A percentile compares a stretch with the other conserved stretches of the same genome.
These are phyloP conservation scores for Coilia nasus DNA, from an alignment of 2,797 vertebrate species.

Conservation along the genomic window DNA sequence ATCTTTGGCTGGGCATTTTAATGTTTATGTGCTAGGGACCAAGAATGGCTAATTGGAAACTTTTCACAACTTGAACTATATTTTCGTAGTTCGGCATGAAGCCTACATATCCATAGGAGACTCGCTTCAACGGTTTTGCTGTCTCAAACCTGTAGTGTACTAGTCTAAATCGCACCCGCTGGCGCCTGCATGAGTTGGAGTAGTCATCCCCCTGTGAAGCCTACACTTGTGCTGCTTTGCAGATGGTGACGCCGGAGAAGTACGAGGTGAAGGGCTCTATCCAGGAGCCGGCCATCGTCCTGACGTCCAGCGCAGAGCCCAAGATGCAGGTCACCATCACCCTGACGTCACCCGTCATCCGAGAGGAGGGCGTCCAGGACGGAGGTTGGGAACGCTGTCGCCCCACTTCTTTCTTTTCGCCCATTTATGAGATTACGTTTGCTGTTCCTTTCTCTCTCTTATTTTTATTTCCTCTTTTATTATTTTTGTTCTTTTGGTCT, in stretches of 20 bases:
- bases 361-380: slow-evolving; percentile 90
- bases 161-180: not conserved
- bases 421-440: slow-evolving; percentile 67
- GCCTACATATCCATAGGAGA: no score
- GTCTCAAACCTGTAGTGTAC: not conserved
- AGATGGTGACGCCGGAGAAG: slow-evolving; percentile 96
- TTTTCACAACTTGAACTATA: not conserved
- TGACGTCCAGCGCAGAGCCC: slow-evolving; percentile 88
- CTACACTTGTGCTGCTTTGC: slow-evolving; percentile 2
- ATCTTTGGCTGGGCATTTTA: not conserved
- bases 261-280: slow-evolving; percentile 91
- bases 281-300: slow-evolving; percentile 90
- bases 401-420: slow-evolving; percentile 37
- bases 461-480: not conserved
- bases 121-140: not conserved
- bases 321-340: slow-evolving; percentile 99
- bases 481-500: slow-evolving; percentile 67
- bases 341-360: slow-evolving; percentile 95
- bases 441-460: not conserved
- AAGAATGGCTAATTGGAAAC: not conserved
- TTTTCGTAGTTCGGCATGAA: not conserved
- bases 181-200: no score
- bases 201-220: not conserved
- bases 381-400: slow-evolving; percentile 89
- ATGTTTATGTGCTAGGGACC: not conserved